Base-by-base conservation (phyloP, 2,797 vertebrate species). In the Phataginus tricuspis region DNA sequence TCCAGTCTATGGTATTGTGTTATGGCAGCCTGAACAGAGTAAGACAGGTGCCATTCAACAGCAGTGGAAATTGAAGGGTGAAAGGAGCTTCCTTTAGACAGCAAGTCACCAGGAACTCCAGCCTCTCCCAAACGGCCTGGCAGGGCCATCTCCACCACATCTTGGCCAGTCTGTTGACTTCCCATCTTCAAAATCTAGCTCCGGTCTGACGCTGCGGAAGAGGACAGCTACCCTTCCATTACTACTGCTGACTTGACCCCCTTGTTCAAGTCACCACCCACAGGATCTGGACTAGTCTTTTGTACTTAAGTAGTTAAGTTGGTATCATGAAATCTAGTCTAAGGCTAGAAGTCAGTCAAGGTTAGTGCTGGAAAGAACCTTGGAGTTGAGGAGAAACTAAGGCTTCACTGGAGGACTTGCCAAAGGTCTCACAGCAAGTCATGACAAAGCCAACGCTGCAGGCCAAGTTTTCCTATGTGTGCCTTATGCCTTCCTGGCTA, bases 181-280 rank as follows among this genome's bases (percentile, higher is more conserved):
- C 51, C 11, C 72, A 55, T 53, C 57, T 83, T 93, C 45, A 79
- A 86, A 93, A 90, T 89, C 57, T 86, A 78, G 55, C 39, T 93
- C 90, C 83, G 25, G 31, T n/a, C 45, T 75, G 59, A 88, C 21
- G 61, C 18, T 57, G 7, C 78, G 1, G 37, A 89, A 84, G 1
- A 61, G 9, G 49, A 85, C 19, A 86, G 42, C 37, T 63, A 19
- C 23, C 63, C 42, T 72, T 78, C 57, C 29, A 15, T 29, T 14
- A 55, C 42, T 68, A 29, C 45, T 83, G 37, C 39, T 31, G 49
- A 75, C 29, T 66, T 71, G 23, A 57, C 21, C 19, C n/a, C 39
- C 21, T 37, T 72, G 10, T 53, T 10, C 75, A 87, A 53, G 23
- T 14, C 18, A n/a, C 27, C 37, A 12, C 29, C 12, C 37, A 61